A percentile compares a stretch with the other conserved stretches of the same genome.
phyloP scores from a whole-genome alignment of 2,797 vertebrate genomes.

The Galagoides demidoff region DNA sequence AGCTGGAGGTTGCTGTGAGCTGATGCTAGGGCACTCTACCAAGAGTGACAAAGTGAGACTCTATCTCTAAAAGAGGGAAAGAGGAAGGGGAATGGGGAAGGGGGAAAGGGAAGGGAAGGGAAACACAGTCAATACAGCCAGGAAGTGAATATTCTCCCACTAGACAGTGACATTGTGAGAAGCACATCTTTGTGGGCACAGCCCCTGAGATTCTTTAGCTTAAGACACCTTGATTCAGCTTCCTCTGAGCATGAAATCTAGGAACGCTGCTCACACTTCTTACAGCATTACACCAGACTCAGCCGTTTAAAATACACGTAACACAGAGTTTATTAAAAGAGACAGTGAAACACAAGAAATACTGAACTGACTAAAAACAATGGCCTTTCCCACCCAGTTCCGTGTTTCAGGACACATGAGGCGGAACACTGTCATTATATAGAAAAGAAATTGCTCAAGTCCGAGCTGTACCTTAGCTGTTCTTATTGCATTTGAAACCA shows the following conservation, averaged over 20 bases:
- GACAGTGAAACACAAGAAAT: background rate
- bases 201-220: background rate
- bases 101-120: too few relatives aligned
- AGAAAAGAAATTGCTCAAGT: background rate
- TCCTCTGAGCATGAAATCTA: background rate
- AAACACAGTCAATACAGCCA: background rate
- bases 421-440: background rate
- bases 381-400: background rate
- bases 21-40: too few relatives aligned
- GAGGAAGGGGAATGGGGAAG: too few relatives aligned
- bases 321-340: background rate
- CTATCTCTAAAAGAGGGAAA: too few relatives aligned
- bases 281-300: background rate
- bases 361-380: background rate
- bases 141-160: background rate
- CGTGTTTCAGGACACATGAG: background rate
- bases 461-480: fast-evolving
- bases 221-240: background rate
- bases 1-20: too few relatives aligned
- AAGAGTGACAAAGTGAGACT: too few relatives aligned
- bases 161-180: background rate
- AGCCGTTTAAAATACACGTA: background rate
- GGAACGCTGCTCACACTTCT: background rate
- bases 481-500: background rate
- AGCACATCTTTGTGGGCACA: background rate